phyloP scores from a whole-genome alignment of 2,113 vertebrate genomes.

The Microcebus lehilahytsara region DNA sequence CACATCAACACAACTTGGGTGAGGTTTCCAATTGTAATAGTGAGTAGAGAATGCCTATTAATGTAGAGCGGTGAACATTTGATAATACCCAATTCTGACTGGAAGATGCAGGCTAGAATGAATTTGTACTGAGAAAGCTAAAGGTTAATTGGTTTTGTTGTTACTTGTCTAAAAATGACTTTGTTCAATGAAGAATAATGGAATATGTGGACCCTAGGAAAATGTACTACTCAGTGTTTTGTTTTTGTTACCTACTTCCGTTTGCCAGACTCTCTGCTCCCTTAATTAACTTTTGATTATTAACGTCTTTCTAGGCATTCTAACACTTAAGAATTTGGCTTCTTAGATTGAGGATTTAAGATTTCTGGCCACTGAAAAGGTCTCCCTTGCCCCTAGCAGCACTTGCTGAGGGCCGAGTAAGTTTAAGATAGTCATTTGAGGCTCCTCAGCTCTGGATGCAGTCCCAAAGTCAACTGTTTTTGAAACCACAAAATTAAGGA shows the following conservation, averaged over 20 bases:
- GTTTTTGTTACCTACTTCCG: neutral
- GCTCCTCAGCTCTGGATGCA: neutral
- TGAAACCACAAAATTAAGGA: slow-evolving; percentile 6
- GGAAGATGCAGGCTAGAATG: neutral
- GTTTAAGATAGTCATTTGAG: neutral
- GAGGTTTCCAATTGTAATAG: neutral
- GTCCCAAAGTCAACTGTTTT: neutral
- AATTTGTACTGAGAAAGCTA: neutral
- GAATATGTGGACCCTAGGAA: neutral
- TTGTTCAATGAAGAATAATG: neutral
- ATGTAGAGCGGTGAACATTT: neutral
- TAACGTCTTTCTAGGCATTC: neutral
- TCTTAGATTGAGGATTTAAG: neutral
- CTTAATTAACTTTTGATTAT: neutral
- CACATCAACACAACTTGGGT: neutral
- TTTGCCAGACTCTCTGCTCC: neutral
- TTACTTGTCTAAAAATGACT: neutral
- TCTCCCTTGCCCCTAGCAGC: neutral
- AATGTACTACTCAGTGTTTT: neutral
- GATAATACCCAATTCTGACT: neutral
- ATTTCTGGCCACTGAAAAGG: neutral
- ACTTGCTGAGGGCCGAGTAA: neutral
- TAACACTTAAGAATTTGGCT: neutral
- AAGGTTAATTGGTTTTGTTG: slow-evolving; percentile 18
- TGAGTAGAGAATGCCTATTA: neutral